Evolutionary conservation across 2,888 invertebrate genomes (phyloP).

Genomic region (Lasioglossum marginatum): DNA sequence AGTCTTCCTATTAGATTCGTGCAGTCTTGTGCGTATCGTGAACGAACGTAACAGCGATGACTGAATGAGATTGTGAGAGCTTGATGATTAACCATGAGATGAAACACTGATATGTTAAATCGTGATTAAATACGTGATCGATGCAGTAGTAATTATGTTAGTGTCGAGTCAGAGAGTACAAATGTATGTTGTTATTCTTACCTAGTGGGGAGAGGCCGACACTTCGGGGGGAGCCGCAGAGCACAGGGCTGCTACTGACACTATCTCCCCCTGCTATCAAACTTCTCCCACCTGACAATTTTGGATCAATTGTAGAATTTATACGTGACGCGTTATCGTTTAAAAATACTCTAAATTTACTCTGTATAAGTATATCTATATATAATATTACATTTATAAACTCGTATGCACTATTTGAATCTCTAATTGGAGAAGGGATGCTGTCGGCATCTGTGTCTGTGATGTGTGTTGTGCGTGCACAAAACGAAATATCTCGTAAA

Average conservation of each 20-base stretch:
- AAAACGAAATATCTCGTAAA: slow-evolving; percentile 31
- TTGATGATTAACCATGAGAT: background rate
- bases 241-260: slow-evolving; percentile 86
- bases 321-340: slow-evolving; percentile 59
- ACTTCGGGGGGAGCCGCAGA: slow-evolving; percentile 86
- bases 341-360: slow-evolving; percentile 22
- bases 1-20: slow-evolving; percentile 47
- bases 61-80: slow-evolving; percentile 12
- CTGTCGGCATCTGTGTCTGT: background rate
- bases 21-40: slow-evolving; percentile 60
- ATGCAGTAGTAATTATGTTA: slow-evolving; percentile 30
- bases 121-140: background rate
- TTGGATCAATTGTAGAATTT: slow-evolving; percentile 74
- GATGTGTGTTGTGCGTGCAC: slow-evolving; percentile 47
- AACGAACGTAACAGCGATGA: slow-evolving; percentile 24
- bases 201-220: slow-evolving; percentile 86
- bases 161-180: slow-evolving; percentile 50
- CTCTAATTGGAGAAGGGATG: background rate
- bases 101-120: slow-evolving; percentile 4
- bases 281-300: slow-evolving; percentile 83
- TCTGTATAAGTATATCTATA: background rate
- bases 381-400: slow-evolving; percentile 12
- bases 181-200: slow-evolving; percentile 80
- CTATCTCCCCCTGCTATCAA: slow-evolving; percentile 85
- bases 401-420: slow-evolving; percentile 24